These are phyloP conservation scores for Mugil cephalus DNA, from an alignment of 2,113 vertebrate species.

Conservation along the genomic window DNA sequence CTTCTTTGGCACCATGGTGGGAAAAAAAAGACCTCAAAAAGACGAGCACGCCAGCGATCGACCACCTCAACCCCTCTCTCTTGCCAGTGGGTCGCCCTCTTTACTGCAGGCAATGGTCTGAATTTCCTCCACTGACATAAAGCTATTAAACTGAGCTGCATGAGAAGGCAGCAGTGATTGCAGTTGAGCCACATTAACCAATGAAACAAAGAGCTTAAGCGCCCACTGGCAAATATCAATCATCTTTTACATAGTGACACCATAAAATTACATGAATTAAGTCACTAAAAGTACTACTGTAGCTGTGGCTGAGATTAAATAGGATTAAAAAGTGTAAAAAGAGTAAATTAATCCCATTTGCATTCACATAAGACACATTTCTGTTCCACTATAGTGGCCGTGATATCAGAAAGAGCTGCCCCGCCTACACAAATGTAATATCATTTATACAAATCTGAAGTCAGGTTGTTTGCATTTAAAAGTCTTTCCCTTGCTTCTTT, in stretches of 20 bases:
- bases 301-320: background rate
- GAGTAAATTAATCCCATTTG: too few species aligned
- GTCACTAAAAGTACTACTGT: too few species aligned
- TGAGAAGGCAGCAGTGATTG: conserved; percentile 22
- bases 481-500: too few species aligned
- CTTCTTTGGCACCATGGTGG: too few species aligned
- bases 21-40: too few species aligned
- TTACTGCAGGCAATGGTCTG: conserved; percentile 50
- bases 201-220: conserved; percentile 35
- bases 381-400: too few species aligned
- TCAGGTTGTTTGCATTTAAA: background rate
- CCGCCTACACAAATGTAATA: background rate
- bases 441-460: background rate
- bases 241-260: conserved; percentile 2
- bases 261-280: background rate
- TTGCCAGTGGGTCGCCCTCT: conserved; percentile 29
- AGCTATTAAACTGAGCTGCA: conserved; percentile 47
- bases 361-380: too few species aligned
- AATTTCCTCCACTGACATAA: conserved; percentile 29
- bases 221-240: conserved; percentile 3
- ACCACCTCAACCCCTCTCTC: conserved; percentile 7
- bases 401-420: background rate
- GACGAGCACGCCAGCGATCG: conserved; percentile 1
- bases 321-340: background rate
- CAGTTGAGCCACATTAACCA: conserved; percentile 48